phyloP scores from a whole-genome alignment of 2,888 invertebrate genomes.

The Leucophenga montana region DNA sequence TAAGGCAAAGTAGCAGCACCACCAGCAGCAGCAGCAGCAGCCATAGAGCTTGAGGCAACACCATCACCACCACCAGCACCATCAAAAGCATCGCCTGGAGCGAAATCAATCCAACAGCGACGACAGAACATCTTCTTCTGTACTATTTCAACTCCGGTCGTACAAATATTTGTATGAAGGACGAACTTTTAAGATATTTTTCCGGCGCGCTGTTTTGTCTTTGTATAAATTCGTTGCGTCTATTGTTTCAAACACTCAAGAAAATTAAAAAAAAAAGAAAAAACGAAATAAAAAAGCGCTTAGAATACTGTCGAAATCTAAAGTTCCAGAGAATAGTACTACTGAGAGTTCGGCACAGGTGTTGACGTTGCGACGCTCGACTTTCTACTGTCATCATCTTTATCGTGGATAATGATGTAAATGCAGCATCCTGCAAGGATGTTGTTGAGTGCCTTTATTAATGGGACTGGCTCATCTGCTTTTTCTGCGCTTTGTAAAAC shows the following conservation, averaged over 20 bases:
- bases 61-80: not conserved
- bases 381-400: constrained; percentile 43
- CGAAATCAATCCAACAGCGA: constrained; percentile 72
- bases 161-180: not conserved
- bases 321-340: no score
- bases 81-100: constrained; percentile 46
- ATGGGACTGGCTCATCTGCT: not conserved
- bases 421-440: no score
- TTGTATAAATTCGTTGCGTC: not conserved
- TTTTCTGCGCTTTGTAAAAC: not conserved
- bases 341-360: constrained; percentile 43
- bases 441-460: not conserved
- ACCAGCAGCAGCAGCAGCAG: not conserved
- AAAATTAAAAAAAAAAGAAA: constrained; percentile 49
- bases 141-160: not conserved
- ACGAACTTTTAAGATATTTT: not conserved
- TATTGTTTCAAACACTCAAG: constrained; percentile 52
- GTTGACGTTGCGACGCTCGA: constrained; percentile 51
- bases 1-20: constrained; percentile 30
- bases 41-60: not conserved
- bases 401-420: no score
- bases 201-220: not conserved
- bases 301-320: not conserved
- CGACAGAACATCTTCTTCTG: constrained; percentile 65
- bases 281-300: not conserved